phyloP scores from a whole-genome alignment of 2,113 vertebrate species.

The Colius striatus region DNA sequence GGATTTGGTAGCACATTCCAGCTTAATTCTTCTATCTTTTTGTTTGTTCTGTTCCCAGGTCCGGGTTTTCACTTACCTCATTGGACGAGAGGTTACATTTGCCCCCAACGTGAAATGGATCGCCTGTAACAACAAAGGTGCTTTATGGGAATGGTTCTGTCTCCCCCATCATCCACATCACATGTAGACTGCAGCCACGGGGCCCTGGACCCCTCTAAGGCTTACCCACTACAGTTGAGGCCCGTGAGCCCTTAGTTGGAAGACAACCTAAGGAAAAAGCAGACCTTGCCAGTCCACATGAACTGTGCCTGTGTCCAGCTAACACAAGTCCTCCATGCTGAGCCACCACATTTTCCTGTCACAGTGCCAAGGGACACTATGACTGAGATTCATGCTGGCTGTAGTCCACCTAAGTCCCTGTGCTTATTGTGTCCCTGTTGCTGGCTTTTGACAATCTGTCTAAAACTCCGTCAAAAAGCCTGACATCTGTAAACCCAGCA shows the following conservation, averaged over 20 bases:
- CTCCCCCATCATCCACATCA: fast-evolving
- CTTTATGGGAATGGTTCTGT: background rate
- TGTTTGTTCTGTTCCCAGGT: conserved; percentile 74
- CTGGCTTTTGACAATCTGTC: conserved; percentile 17
- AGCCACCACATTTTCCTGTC: conserved; percentile 23
- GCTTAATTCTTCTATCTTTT: background rate
- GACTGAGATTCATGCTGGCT: background rate
- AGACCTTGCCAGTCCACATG: background rate
- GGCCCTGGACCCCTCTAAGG: background rate
- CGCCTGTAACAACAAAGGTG: conserved; percentile 96
- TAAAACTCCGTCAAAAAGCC: background rate
- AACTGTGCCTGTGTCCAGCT: background rate
- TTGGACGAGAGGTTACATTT: conserved; percentile 93
- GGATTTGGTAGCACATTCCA: background rate
- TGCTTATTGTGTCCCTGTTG: background rate
- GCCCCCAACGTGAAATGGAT: conserved; percentile 93
- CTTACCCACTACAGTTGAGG: background rate
- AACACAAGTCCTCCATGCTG: background rate
- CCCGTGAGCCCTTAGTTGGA: background rate
- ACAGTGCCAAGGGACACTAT: background rate
- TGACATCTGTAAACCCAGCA: background rate
- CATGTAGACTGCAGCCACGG: fast-evolving
- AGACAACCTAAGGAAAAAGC: background rate
- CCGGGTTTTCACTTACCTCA: conserved; percentile 95
- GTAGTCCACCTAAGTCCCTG: background rate